These are phyloP conservation scores for Amphiura filiformis DNA, from an alignment of 35 echinoderm and acorn worm genomes.

Conservation along the genomic window DNA sequence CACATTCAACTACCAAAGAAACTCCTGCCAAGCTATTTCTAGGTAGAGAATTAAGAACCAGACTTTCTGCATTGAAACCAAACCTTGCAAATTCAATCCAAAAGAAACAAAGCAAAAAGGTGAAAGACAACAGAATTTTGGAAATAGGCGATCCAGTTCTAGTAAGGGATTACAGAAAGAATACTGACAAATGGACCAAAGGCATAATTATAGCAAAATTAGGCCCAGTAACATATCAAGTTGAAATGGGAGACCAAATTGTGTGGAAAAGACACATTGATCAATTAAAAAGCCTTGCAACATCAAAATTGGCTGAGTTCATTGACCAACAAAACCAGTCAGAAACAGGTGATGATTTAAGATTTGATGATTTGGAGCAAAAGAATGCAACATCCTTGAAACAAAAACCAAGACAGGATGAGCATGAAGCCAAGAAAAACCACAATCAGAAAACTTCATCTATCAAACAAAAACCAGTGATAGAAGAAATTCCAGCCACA, in stretches of 20 bases:
- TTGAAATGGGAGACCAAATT: conserved; percentile 10
- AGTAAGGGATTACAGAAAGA: not conserved
- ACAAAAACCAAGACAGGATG: too few species aligned
- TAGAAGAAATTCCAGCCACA: too few species aligned
- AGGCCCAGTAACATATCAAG: conserved; percentile 8
- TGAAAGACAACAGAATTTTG: not conserved
- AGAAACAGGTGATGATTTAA: too few species aligned
- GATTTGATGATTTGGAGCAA: too few species aligned
- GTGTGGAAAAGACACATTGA: not conserved
- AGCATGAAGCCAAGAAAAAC: too few species aligned
- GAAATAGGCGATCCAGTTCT: not conserved
- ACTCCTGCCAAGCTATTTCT: conserved; percentile 20
- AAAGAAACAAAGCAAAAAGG: not conserved
- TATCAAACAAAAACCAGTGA: too few species aligned
- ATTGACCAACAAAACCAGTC: too few species aligned
- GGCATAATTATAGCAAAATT: not conserved
- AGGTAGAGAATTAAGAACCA: conserved; percentile 2
- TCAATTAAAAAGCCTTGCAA: not conserved
- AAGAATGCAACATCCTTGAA: too few species aligned
- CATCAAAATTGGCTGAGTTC: too few species aligned
- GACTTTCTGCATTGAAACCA: conserved; percentile 1
- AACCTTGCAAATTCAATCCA: not conserved
- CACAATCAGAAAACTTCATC: too few species aligned
- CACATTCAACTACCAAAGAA: conserved; percentile 9
- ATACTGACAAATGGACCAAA: not conserved